Conservation (phyloP, 2,888 invertebrate genomes). For the Hypsopygia costalis region DNA sequence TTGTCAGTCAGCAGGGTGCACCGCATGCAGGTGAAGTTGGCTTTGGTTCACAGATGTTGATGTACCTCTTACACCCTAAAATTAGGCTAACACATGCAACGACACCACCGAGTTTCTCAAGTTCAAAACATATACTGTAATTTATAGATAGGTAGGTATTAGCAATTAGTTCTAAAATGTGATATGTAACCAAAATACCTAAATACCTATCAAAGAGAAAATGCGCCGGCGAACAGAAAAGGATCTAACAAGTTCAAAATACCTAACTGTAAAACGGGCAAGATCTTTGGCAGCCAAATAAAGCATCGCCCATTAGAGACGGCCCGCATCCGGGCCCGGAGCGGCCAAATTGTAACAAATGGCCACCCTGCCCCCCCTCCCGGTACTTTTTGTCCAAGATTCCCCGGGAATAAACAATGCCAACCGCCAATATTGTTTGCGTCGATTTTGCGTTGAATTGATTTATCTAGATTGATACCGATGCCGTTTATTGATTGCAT, state of each 20-base stretch:
- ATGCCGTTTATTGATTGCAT: slow-evolving; percentile 1
- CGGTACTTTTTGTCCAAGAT: slow-evolving; percentile 14
- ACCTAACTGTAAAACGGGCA: slow-evolving; percentile 19
- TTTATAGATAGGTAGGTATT: no score
- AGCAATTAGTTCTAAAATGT: no score
- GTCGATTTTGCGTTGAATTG: slow-evolving; percentile 43
- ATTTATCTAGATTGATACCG: slow-evolving; percentile 33
- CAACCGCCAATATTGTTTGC: slow-evolving; percentile 44
- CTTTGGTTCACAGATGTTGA: no score
- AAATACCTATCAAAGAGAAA: no score
- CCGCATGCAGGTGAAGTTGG: no score
- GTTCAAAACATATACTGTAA: no score
- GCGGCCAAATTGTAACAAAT: slow-evolving; percentile 47
- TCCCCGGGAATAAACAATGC: slow-evolving; percentile 24
- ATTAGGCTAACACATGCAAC: no score
- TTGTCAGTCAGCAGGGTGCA: no score
- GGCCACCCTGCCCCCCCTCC: slow-evolving; percentile 19
- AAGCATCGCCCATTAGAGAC: slow-evolving; percentile 46
- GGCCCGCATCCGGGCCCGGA: slow-evolving; percentile 40
- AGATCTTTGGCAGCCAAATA: slow-evolving; percentile 45
- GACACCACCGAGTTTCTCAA: no score
- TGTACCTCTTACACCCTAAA: no score
- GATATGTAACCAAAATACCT: no score
- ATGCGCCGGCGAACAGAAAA: no score
- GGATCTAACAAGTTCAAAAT: background rate